A percentile compares a stretch with the other conserved stretches of the same genome.
Evolutionary conservation across 2,113 vertebrate genomes (phyloP).

Genomic region (Malaclemys terrapin): DNA sequence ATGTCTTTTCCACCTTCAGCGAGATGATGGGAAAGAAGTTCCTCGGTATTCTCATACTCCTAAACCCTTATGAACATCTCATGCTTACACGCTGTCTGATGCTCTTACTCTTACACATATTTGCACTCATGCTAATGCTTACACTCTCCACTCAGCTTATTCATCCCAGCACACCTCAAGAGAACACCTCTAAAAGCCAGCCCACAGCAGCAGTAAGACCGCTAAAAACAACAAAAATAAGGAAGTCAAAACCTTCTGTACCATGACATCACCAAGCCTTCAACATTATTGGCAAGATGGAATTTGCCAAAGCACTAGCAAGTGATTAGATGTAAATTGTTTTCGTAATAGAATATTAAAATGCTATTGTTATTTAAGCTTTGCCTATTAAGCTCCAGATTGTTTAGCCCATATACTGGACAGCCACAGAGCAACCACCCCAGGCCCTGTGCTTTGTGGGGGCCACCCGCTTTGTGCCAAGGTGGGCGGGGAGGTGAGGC

Average conservation of each 20-base stretch:
- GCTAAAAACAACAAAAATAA: background rate
- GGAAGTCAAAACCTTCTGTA: background rate
- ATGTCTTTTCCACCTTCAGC: background rate
- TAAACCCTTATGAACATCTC: background rate
- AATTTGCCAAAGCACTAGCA: slow-evolving; percentile 33
- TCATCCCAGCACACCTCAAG: background rate
- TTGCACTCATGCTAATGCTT: background rate
- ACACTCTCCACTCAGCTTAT: background rate
- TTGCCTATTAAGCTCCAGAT: slow-evolving; percentile 45
- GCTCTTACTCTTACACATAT: background rate
- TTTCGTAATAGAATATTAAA: slow-evolving; percentile 21
- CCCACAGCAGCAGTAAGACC: background rate
- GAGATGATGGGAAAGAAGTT: background rate
- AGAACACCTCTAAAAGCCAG: background rate
- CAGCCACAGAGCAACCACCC: background rate
- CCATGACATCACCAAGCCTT: background rate
- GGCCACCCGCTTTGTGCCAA: too few species aligned
- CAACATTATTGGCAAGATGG: background rate
- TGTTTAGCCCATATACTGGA: slow-evolving; percentile 55
- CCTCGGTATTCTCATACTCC: background rate
- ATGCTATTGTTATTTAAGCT: slow-evolving; percentile 35
- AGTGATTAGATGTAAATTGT: background rate
- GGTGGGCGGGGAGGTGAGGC: too few species aligned
- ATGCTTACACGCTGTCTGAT: background rate
- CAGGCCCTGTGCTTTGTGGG: too few species aligned